Percentiles rank a stretch among this genome's conserved stretches.
Evolutionary conservation across 2,888 invertebrate genomes (phyloP).

Genomic region (Cacoxenus indagator): DNA sequence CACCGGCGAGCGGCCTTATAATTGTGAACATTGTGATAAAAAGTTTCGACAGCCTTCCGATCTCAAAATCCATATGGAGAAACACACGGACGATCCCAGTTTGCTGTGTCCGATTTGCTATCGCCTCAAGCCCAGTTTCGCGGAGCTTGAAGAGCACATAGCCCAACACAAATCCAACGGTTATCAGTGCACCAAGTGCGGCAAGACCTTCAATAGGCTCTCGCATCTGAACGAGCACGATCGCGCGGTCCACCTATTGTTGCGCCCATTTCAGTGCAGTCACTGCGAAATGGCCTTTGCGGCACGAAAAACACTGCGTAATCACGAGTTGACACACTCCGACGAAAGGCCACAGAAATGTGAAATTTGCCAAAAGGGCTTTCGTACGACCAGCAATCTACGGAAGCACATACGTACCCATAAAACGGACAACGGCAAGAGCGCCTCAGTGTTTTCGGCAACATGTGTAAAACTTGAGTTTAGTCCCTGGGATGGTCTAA

Average conservation of each 20-base stretch:
- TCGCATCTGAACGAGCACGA: slow-evolving; percentile 41
- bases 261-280: slow-evolving; percentile 40
- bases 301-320: slow-evolving; percentile 40
- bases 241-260: slow-evolving; percentile 41
- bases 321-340: slow-evolving; percentile 32
- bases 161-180: slow-evolving; percentile 37
- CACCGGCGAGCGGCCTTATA: slow-evolving; percentile 40
- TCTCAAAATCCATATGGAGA: slow-evolving; percentile 32
- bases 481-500: no score
- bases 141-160: slow-evolving; percentile 36
- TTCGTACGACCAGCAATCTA: background rate
- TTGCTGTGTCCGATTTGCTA: slow-evolving; percentile 40
- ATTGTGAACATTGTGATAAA: slow-evolving; percentile 36
- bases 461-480: no score
- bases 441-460: no score
- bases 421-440: no score
- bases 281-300: slow-evolving; percentile 36
- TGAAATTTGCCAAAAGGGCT: background rate
- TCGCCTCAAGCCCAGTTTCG: slow-evolving; percentile 29
- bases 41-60: slow-evolving; percentile 38
- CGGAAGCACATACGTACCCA: slow-evolving; percentile 8
- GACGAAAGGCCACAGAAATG: background rate
- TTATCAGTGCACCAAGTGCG: slow-evolving; percentile 45
- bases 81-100: slow-evolving; percentile 11
- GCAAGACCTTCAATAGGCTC: slow-evolving; percentile 37